Evolutionary conservation across 1,140 invertebrate species (phyloP), one percentile per base, ranked within the genome.

Genomic region (Bombus superbus): DNA sequence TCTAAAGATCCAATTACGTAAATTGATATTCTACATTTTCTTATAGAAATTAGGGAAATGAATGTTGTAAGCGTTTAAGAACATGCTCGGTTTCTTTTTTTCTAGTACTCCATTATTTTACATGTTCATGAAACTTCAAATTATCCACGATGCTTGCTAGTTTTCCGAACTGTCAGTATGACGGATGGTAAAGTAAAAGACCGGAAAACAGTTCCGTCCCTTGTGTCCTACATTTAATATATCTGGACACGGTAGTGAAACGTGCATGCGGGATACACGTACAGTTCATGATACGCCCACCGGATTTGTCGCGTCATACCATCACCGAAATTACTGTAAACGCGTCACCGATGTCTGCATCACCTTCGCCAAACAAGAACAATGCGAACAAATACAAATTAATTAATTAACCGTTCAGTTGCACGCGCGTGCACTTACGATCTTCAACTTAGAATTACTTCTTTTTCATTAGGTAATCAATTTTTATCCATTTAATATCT

Each of bases 251-350:
- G 32, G 40, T 42, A 38, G 57, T 62, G 40, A 42, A 64, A n/a
- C 53, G 40, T 86, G 47, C 38, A 85, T 85, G 69, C 78, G 79
- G 84, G 68, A 76, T 86, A 75, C 74, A 62, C n/a, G 71, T 59
- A 71, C 44, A 28, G 9, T 57, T 77, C 22, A 44, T 28, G 62
- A n/a, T 80, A 85, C 47, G 77, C 74, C 62, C 75, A 78, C 74
- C 69, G 83, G 78, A 89, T 89, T 87, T 38, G 69, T 59, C 57
- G 47, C 53, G 40, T 28, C 18, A 32, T 53, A 59, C 47, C 47
- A 66, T 62, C n/a, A 25, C 9, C 38, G 40, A 72, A 32, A 53
- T 89, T 87, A 90, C 85, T 87, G 85, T 90, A 90, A 90, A 89
- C 81, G 85, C 85, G 78, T 85, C 85, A 75, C 18, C 47, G 6